Evolutionary conservation across 53 echinoderm and acorn worm genomes (phyloP).

Genomic region (Echinarachnius parma): DNA sequence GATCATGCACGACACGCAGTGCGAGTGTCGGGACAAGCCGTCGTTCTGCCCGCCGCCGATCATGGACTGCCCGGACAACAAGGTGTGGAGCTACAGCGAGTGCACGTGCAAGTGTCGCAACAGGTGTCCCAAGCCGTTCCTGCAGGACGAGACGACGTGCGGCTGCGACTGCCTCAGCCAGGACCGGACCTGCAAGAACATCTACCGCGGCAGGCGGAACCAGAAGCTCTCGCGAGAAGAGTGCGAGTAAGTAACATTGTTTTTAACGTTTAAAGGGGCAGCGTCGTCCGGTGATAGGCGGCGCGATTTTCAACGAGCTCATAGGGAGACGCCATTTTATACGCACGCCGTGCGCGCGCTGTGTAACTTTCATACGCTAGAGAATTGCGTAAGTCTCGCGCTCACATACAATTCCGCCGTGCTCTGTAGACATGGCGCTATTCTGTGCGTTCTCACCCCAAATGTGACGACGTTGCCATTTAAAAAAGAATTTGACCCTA

Average conservation of each 20-base stretch:
- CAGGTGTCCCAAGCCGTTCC: slow-evolving; percentile 76
- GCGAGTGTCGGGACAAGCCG: slow-evolving; percentile 75
- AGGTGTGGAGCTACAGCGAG: slow-evolving; percentile 67
- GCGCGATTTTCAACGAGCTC: too few relatives aligned
- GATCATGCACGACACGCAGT: slow-evolving; percentile 62
- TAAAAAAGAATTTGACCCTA: too few relatives aligned
- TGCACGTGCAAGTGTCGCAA: slow-evolving; percentile 76
- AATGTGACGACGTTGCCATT: too few relatives aligned
- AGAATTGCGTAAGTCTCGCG: too few relatives aligned
- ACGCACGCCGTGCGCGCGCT: not conserved
- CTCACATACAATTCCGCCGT: too few relatives aligned
- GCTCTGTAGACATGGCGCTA: too few relatives aligned
- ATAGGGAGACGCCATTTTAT: not conserved
- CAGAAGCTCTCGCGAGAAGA: slow-evolving; percentile 49
- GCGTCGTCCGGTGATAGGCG: too few relatives aligned
- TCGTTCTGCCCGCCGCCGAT: slow-evolving; percentile 68
- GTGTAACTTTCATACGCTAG: not conserved
- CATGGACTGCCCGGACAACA: slow-evolving; percentile 64
- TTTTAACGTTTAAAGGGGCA: too few relatives aligned
- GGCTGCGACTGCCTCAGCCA: slow-evolving; percentile 78
- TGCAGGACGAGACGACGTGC: slow-evolving; percentile 74
- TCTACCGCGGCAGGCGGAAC: slow-evolving; percentile 69
- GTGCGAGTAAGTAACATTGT: slow-evolving; percentile 84
- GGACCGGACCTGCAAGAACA: slow-evolving; percentile 77
- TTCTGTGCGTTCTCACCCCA: too few relatives aligned